These are phyloP conservation scores for Sylvia borin DNA, from an alignment of 2,797 vertebrate genomes.

Conservation along the genomic window DNA sequence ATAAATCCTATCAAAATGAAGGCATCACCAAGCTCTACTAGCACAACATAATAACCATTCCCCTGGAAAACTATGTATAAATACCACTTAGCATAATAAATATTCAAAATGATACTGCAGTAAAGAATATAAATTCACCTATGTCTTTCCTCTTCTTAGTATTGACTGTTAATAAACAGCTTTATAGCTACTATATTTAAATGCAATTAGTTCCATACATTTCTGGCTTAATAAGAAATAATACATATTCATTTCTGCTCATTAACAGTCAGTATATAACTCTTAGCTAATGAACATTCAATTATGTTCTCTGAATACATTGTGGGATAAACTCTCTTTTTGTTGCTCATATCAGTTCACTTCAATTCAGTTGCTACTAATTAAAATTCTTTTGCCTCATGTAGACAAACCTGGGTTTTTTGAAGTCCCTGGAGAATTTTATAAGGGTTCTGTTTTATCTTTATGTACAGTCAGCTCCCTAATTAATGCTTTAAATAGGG, in stretches of 20 bases:
- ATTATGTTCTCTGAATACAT: conserved; percentile 57
- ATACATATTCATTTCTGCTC: conserved; percentile 72
- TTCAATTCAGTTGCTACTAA: conserved; percentile 64
- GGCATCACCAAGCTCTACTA: background rate
- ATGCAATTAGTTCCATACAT: conserved; percentile 59
- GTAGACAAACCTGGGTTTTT: conserved; percentile 64
- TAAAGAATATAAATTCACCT: conserved; percentile 52
- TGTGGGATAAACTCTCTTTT: conserved; percentile 60
- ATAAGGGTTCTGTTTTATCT: conserved; percentile 70
- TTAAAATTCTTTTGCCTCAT: conserved; percentile 69
- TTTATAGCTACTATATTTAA: conserved; percentile 61
- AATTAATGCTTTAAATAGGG: conserved; percentile 68
- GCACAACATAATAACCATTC: background rate
- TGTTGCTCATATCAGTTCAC: conserved; percentile 55
- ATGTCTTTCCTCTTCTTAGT: background rate
- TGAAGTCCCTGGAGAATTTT: conserved; percentile 40
- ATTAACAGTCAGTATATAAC: conserved; percentile 68
- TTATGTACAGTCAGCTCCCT: conserved; percentile 67
- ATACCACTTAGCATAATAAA: conserved; percentile 46
- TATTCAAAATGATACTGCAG: background rate
- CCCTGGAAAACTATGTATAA: conserved; percentile 2
- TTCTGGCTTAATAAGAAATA: conserved; percentile 65
- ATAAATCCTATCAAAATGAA: conserved; percentile 21
- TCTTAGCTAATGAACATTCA: conserved; percentile 69
- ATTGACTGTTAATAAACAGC: conserved; percentile 31